Evolutionary conservation across 2,113 vertebrate species (phyloP), one percentile per base, ranked within the genome.

Genomic region (Datnioides undecimradiatus): DNA sequence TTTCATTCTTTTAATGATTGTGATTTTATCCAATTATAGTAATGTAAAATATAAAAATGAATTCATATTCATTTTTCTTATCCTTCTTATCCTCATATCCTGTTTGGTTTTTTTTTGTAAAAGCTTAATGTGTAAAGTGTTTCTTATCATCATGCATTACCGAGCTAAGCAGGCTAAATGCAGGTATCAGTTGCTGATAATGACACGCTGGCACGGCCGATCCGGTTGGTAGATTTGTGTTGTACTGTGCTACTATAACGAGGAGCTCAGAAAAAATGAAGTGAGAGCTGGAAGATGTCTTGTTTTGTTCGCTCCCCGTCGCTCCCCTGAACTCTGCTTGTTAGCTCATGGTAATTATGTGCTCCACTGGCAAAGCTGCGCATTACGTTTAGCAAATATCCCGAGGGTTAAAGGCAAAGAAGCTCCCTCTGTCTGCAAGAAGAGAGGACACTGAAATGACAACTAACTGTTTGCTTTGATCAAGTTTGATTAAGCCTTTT

Each of bases 301-400:
- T 45, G 41, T 48, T 72, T 40, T 4, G 34, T 14, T 65, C 19
- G 3, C 76, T 69, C 59, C 2, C n/a, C 51, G 69, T 67, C 75
- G 48, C 51, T 59, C 57, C 41, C 48, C 19, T 71, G 36, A 76
- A 85, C 80, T 40, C 40, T 49, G 70, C 71, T 77, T 13, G 25
- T 84, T 77, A 76, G 73, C 66, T 70, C 14, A 23, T 58, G 40
- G 5, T 73, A 73, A 88, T 79, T 63, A 87, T 49, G 36, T n/a
- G 6, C 62, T 64, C 54, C 8, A 17, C 48, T 45, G 25, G 51
- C 49, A 75, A 72, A 69, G 70, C 68, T 70, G 51, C 40, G 64
- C 38, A 58, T 60, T 62, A 23, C 65, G 71, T 73, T 63, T 5
- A 85, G 45, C 43, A 72, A 74, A 52, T 45, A 67, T 57, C 33